Evolutionary conservation across 1,140 invertebrate genomes (phyloP).

Genomic region (Steinernema khuongi): DNA sequence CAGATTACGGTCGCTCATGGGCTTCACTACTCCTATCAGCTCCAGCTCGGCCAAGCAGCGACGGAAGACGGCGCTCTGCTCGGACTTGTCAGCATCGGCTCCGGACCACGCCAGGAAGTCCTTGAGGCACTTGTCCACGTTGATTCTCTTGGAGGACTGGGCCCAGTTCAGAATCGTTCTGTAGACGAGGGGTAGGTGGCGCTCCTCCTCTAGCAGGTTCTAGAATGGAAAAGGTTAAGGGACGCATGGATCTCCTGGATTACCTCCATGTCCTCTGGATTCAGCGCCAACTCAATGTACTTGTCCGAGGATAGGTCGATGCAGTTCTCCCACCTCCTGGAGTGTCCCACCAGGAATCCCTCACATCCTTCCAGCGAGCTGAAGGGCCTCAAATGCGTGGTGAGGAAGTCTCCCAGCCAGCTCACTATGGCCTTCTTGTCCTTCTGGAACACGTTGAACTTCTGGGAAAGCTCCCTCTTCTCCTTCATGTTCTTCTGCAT

Average conservation of each 20-base stretch:
- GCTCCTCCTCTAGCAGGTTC: neutral
- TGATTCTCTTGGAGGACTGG: neutral
- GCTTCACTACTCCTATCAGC: neutral
- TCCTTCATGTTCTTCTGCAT: neutral
- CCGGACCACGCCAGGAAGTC: neutral
- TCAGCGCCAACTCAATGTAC: neutral
- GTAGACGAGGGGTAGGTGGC: neutral
- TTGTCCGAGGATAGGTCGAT: neutral
- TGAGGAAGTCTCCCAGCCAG: too few species aligned
- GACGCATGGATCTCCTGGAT: neutral
- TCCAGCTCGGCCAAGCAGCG: neutral
- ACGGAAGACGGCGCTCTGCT: neutral
- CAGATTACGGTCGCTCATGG: neutral
- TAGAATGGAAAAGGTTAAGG: neutral
- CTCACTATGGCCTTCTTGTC: too few species aligned
- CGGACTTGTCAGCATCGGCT: neutral
- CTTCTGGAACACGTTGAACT: too few species aligned
- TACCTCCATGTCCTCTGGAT: neutral
- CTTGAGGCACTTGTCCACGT: neutral
- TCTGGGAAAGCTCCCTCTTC: neutral
- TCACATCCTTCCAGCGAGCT: too few species aligned
- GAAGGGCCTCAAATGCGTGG: too few species aligned
- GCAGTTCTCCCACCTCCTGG: neutral
- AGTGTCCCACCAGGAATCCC: too few species aligned
- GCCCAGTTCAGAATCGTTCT: neutral